Evolutionary conservation across 2,113 vertebrate genomes (phyloP).

Genomic region (Ranitomeya variabilis): DNA sequence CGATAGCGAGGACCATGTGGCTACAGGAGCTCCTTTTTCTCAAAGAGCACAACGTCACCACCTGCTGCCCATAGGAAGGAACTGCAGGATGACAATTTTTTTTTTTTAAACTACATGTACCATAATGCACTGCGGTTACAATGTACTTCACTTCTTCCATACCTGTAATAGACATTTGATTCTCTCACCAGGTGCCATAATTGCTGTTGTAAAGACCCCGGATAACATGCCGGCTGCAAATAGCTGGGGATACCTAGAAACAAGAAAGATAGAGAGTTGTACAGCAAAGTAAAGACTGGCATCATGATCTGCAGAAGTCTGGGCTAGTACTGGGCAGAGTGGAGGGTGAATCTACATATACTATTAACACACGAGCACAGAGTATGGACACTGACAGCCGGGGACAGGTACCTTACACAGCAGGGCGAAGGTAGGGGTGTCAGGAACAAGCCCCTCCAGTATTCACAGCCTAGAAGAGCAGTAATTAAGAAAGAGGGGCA

Average conservation of each 20-base stretch:
- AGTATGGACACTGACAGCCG: neutral
- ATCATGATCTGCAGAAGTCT: neutral
- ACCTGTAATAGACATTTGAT: conserved; percentile 98
- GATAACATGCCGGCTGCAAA: conserved; percentile 97
- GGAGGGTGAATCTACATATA: neutral
- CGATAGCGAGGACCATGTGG: neutral
- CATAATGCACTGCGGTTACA: neutral
- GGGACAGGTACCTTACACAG: conserved; percentile 13
- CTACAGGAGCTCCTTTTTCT: neutral
- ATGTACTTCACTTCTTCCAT: conserved; percentile 49
- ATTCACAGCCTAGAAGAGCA: neutral
- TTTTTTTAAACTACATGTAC: neutral
- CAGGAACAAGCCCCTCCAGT: conserved; percentile 9
- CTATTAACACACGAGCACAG: neutral
- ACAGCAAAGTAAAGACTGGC: neutral
- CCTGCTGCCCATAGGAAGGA: neutral
- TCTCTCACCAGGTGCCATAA: conserved; percentile 97
- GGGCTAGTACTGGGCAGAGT: neutral
- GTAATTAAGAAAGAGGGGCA: conserved; percentile 12
- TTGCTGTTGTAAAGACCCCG: conserved; percentile 93
- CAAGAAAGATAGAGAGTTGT: conserved; percentile 48
- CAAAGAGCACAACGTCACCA: neutral
- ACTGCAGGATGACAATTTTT: neutral
- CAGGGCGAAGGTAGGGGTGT: neutral
- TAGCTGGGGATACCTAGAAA: conserved; percentile 88